A percentile compares a stretch with the other conserved stretches of the same genome.
These are phyloP conservation scores for Tipula lateralis DNA, from an alignment of 2,888 invertebrate species.

Conservation along the genomic window DNA sequence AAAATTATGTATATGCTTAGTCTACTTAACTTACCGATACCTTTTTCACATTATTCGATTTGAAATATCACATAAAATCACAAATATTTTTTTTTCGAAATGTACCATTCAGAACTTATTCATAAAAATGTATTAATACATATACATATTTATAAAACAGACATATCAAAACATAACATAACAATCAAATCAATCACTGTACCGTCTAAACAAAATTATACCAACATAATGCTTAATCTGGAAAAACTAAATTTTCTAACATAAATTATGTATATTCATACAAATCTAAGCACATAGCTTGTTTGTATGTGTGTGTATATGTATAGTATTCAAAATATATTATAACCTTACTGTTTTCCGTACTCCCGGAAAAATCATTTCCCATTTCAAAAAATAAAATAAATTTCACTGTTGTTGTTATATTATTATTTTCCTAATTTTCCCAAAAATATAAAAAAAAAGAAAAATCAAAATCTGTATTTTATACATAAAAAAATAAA, in stretches of 20 bases:
- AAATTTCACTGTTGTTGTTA: constrained; percentile 15
- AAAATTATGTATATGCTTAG: no score
- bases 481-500: constrained; percentile 6
- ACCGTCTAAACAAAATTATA: neutral
- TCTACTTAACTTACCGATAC: no score
- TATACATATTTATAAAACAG: neutral
- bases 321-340: neutral
- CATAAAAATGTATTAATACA: neutral
- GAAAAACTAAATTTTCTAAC: constrained; percentile 19
- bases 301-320: neutral
- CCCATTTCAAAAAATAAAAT: neutral
- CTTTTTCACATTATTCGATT: no score
- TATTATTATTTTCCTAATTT: constrained; percentile 19
- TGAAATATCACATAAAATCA: no score
- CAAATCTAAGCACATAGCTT: neutral
- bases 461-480: constrained; percentile 13
- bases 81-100: neutral
- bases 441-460: neutral
- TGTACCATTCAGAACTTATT: neutral
- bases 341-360: neutral
- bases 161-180: constrained; percentile 19
- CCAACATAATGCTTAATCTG: constrained; percentile 15
- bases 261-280: constrained; percentile 24
- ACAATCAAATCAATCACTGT: constrained; percentile 11
- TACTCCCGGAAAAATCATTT: constrained; percentile 24